phyloP scores from a whole-genome alignment of 92 coral and sea anemone species.

The Zoanthus sociatus region DNA sequence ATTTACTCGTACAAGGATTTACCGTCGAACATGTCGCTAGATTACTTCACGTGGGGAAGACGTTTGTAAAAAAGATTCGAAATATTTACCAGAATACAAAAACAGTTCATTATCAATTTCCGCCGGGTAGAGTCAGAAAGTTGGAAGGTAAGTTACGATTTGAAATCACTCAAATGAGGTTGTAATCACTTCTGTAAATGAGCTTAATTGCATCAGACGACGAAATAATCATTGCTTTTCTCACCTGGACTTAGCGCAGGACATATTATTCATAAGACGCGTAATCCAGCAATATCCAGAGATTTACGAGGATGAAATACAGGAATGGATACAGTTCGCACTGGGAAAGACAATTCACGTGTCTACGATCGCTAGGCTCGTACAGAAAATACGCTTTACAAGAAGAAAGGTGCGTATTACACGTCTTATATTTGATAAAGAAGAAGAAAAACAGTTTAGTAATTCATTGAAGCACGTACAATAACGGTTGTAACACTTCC shows the following conservation, averaged over 20 bases:
- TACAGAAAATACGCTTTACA: too few relatives aligned
- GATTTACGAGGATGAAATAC: slow-evolving; percentile 11
- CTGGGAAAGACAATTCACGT: too few relatives aligned
- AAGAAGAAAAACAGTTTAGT: too few relatives aligned
- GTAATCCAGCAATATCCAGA: neutral
- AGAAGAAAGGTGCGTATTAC: too few relatives aligned
- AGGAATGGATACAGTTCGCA: neutral
- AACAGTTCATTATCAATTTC: neutral
- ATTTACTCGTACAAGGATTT: neutral
- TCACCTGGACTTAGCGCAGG: neutral
- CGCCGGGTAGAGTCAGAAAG: neutral
- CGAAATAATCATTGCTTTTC: neutral
- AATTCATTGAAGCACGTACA: too few relatives aligned
- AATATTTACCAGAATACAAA: neutral
- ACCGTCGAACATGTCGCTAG: neutral
- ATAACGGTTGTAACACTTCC: too few relatives aligned
- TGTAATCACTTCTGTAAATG: neutral
- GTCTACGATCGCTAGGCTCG: too few relatives aligned
- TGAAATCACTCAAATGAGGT: too few relatives aligned
- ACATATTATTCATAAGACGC: slow-evolving; percentile 1
- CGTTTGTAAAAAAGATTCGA: slow-evolving; percentile 2
- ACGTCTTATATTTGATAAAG: too few relatives aligned
- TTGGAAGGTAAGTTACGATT: neutral
- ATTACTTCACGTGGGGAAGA: neutral
- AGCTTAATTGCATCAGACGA: neutral